A percentile compares a stretch with the other conserved stretches of the same genome.
Evolutionary conservation across 2,797 vertebrate species (phyloP).

Genomic region (Sebastolobus altivelis): DNA sequence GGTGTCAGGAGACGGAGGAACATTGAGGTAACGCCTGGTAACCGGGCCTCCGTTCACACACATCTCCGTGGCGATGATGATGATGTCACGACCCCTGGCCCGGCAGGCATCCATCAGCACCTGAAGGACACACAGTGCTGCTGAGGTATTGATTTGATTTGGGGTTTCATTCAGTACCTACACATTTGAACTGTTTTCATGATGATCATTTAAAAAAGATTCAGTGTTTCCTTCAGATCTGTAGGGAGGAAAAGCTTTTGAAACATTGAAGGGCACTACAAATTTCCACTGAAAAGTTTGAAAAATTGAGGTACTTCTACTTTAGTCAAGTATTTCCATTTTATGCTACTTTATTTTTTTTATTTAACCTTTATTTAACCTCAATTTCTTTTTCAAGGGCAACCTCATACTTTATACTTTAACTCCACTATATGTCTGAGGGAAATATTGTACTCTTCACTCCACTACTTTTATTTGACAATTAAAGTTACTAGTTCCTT

Average conservation of each 20-base stretch:
- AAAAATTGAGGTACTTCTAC: not conserved
- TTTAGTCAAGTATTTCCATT: not conserved
- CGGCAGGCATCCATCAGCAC: slow-evolving; percentile 81
- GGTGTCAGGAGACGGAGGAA: slow-evolving; percentile 71
- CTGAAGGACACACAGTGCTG: slow-evolving; percentile 36
- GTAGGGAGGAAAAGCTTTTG: not conserved
- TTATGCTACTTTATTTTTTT: not conserved
- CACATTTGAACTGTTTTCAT: not conserved
- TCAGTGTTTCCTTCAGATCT: not conserved
- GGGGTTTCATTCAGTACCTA: not conserved
- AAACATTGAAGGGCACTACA: not conserved
- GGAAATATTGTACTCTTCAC: not conserved
- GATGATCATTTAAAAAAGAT: not conserved
- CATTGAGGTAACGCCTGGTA: slow-evolving; percentile 76
- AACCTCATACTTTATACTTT: not conserved
- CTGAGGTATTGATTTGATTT: slow-evolving; percentile 2
- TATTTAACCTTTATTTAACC: too few relatives aligned
- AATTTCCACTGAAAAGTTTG: not conserved
- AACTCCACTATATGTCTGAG: not conserved
- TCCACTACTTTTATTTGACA: not conserved
- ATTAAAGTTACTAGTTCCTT: not conserved
- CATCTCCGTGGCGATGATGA: slow-evolving; percentile 83
- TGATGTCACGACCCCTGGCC: slow-evolving; percentile 79
- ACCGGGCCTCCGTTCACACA: slow-evolving; percentile 59
- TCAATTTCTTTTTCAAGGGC: too few relatives aligned